Conservation (phyloP, 2,888 invertebrate species). For the Clunio marinus region DNA sequence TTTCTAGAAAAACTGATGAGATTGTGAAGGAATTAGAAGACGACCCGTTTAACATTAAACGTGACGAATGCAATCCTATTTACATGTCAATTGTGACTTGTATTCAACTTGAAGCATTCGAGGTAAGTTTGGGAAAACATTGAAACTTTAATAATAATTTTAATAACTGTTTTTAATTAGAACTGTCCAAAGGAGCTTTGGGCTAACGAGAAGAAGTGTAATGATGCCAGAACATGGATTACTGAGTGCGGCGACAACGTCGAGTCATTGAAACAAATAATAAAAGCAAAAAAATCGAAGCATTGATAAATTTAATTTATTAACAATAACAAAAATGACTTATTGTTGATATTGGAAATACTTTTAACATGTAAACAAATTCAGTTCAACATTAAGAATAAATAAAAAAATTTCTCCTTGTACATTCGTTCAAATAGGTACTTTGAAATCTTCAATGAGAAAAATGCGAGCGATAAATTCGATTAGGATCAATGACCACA, state of each 20-base stretch:
- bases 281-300: not conserved
- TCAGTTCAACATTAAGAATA: not conserved
- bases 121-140: not conserved
- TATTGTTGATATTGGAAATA: not conserved
- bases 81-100: conserved; percentile 19
- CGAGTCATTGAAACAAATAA: conserved; percentile 7
- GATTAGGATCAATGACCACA: no score
- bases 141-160: not conserved
- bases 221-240: conserved; percentile 1
- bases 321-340: not conserved
- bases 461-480: no score
- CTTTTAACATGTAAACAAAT: not conserved
- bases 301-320: not conserved
- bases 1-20: not conserved
- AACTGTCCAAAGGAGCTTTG: conserved; percentile 25
- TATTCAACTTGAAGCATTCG: conserved; percentile 28
- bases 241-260: not conserved
- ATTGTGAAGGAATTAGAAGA: not conserved
- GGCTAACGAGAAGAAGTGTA: conserved; percentile 12
- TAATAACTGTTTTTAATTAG: not conserved
- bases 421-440: no score
- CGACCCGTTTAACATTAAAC: conserved; percentile 28
- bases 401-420: no score
- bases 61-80: conserved; percentile 1
- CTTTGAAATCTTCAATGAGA: no score